Percentiles rank a stretch among this genome's conserved stretches.
Evolutionary conservation across 2,888 invertebrate species (phyloP).

Genomic region (Tortricodes alternella): DNA sequence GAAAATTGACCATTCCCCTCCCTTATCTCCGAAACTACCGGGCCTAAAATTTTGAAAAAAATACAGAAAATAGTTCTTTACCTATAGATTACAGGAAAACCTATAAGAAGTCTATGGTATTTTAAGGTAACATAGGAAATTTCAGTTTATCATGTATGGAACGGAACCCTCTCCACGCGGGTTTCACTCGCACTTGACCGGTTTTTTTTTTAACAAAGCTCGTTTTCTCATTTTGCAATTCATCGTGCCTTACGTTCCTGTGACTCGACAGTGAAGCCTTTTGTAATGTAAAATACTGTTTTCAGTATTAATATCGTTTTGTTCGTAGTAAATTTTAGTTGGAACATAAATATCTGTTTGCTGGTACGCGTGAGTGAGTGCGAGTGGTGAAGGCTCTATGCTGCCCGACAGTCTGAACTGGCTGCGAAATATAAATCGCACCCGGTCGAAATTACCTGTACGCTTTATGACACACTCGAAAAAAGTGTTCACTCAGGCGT

Average conservation of each 20-base stretch:
- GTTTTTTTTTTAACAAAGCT: slow-evolving; percentile 10
- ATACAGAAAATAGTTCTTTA: no score
- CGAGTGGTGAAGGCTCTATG: slow-evolving; percentile 60
- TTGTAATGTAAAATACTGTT: slow-evolving; percentile 7
- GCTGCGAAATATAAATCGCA: slow-evolving; percentile 68
- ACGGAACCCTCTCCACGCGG: no score
- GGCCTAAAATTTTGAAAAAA: no score
- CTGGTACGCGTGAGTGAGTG: slow-evolving; percentile 43
- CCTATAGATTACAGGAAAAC: no score
- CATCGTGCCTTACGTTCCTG: neutral
- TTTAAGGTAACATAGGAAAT: no score
- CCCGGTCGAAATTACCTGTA: slow-evolving; percentile 65
- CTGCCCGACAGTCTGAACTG: slow-evolving; percentile 53
- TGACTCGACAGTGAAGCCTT: no score
- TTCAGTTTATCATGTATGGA: no score
- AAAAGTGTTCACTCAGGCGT: slow-evolving; percentile 41
- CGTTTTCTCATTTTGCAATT: slow-evolving; percentile 1
- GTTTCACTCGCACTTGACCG: no score
- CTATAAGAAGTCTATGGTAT: no score
- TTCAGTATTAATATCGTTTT: slow-evolving; percentile 23
- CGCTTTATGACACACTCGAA: slow-evolving; percentile 65
- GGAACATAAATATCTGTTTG: slow-evolving; percentile 31
- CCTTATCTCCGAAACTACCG: no score
- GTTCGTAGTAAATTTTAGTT: slow-evolving; percentile 44
- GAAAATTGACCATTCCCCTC: no score